These are phyloP conservation scores for Cochlearius cochlearius DNA, from an alignment of 2,113 vertebrate genomes.

Conservation along the genomic window DNA sequence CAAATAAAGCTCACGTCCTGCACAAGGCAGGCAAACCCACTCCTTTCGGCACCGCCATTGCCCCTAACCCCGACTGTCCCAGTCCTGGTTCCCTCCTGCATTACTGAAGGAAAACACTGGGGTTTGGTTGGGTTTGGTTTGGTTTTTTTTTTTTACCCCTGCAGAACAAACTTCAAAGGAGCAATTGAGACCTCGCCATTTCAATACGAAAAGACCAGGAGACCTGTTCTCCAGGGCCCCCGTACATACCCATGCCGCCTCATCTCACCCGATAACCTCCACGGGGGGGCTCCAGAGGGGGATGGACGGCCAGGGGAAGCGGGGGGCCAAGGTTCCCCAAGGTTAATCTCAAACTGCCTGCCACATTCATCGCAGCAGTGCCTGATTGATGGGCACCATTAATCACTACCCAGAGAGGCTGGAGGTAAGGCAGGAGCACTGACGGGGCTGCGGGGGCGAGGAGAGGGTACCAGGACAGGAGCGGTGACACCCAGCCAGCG, in stretches of 20 bases:
- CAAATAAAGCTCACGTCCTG: not conserved
- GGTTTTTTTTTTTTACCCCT: not conserved
- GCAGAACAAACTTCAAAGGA: slow-evolving; percentile 45
- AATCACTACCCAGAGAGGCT: slow-evolving; percentile 46
- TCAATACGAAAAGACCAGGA: slow-evolving; percentile 57
- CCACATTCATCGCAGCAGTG: not conserved
- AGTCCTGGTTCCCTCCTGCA: not conserved
- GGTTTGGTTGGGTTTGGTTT: not conserved
- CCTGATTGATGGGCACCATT: slow-evolving; percentile 68
- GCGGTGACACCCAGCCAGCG: not conserved
- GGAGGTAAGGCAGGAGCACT: not conserved
- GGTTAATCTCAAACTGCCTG: slow-evolving; percentile 61
- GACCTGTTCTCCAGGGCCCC: not conserved
- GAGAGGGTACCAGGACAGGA: not conserved
- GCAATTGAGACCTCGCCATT: not conserved
- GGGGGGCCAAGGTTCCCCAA: not conserved
- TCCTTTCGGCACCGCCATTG: not conserved
- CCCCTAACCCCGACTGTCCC: not conserved
- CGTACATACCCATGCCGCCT: not conserved
- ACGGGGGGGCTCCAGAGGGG: not conserved
- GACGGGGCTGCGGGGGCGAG: not conserved
- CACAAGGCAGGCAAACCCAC: not conserved
- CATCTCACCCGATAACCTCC: slow-evolving; percentile 58
- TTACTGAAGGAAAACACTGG: not conserved
- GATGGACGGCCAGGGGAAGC: not conserved